phyloP scores from a whole-genome alignment of 2,113 vertebrate species.

The Myiopsitta monachus region DNA sequence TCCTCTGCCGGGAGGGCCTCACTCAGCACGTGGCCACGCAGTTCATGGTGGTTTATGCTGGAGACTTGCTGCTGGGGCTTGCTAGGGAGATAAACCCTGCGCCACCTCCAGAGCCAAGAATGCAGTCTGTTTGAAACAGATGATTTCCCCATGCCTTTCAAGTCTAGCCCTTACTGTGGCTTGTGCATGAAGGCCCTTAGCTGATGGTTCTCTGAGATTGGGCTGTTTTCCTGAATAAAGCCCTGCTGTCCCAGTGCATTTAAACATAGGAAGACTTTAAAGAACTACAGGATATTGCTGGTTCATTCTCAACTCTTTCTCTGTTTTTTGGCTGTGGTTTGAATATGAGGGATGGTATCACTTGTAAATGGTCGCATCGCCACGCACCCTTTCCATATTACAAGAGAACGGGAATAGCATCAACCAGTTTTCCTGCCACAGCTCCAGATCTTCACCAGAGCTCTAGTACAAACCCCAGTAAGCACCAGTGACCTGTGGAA shows the following conservation, averaged over 20 bases:
- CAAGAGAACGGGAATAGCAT: not conserved
- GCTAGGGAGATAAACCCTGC: not conserved
- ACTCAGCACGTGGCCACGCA: not conserved
- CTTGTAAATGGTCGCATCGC: not conserved
- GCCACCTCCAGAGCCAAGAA: not conserved
- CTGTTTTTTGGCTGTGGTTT: not conserved
- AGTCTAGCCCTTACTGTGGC: not conserved
- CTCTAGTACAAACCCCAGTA: not conserved
- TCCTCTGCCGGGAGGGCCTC: not conserved
- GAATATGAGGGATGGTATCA: accelerated
- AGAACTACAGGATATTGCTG: not conserved
- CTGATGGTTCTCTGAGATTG: not conserved
- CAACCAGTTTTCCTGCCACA: not conserved
- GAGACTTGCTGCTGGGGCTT: not conserved
- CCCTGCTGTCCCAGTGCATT: not conserved
- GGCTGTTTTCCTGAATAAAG: not conserved
- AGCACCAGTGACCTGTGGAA: not conserved
- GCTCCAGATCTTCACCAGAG: not conserved
- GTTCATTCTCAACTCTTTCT: not conserved
- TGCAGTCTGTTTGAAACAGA: not conserved
- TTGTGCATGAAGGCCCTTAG: not conserved
- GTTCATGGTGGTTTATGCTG: not conserved
- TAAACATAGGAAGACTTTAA: not conserved
- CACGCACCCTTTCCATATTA: accelerated
- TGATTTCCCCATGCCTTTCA: not conserved